Percentiles rank a stretch among this genome's conserved stretches.
phyloP scores from a whole-genome alignment of 2,888 invertebrate genomes.

The Sinelater perroti region DNA sequence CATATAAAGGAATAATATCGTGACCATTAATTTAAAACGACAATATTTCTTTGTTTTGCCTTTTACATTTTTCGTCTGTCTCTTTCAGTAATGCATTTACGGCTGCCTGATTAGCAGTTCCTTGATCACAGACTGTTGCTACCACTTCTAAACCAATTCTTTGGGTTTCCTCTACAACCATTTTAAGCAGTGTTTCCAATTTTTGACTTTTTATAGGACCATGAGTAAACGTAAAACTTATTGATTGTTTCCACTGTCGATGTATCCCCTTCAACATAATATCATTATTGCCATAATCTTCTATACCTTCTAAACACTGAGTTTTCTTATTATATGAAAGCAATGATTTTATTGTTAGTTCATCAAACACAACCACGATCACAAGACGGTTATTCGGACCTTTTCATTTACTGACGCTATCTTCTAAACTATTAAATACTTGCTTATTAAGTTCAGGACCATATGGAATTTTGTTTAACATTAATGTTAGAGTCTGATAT shows the following conservation, averaged over 20 bases:
- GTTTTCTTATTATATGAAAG: conserved; percentile 19
- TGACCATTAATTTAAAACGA: conserved; percentile 10
- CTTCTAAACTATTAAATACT: conserved; percentile 2
- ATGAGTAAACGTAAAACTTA: conserved; percentile 19
- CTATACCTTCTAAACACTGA: too few relatives aligned
- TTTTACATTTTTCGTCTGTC: background rate
- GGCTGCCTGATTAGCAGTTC: conserved; percentile 33
- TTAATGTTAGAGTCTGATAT: background rate
- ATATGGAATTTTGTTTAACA: conserved; percentile 6
- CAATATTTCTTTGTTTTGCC: background rate
- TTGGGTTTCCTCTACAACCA: conserved; percentile 26
- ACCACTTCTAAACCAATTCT: conserved; percentile 37
- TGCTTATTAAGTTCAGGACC: conserved; percentile 1
- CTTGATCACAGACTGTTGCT: conserved; percentile 43
- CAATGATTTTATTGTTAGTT: conserved; percentile 20
- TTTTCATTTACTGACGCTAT: background rate
- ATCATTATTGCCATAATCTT: too few relatives aligned
- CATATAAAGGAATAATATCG: conserved; percentile 34
- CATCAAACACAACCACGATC: conserved; percentile 30
- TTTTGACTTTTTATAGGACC: conserved; percentile 8
- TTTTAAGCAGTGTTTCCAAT: conserved; percentile 3
- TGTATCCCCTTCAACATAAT: conserved; percentile 30
- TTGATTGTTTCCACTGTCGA: conserved; percentile 31
- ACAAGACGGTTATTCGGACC: background rate
- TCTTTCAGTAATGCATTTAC: conserved; percentile 22